Base-by-base conservation (phyloP, 2,797 vertebrate species). In the Sarcoramphus papa region DNA sequence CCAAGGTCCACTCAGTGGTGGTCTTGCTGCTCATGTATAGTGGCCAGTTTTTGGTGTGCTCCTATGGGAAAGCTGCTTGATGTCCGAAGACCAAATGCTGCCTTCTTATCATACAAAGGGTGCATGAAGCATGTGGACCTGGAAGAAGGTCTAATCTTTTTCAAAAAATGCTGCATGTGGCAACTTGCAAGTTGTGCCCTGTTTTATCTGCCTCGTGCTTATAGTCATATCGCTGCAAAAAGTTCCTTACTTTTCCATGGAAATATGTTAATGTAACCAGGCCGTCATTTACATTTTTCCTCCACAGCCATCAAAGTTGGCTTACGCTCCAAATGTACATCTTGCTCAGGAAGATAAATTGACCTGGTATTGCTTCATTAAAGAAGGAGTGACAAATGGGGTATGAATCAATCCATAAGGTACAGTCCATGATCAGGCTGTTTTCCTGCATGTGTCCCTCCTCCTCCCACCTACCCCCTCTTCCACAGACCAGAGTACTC, bases 361-460 rank as follows among this genome's bases (percentile, higher is more conserved):
- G 30, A 70, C 22, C 51, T 85, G 45, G 47, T 91, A 75, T 75
- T 74, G 48, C 75, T 90, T 88, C 56, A 72, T 75, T 90, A 84
- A 83, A 63, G 31, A 41, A 80, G 41, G 37, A 76, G 19, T 85
- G 56, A 68, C 23, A 94, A 87, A 80, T 30, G 31, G 22, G 12
- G 9, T 77, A 47, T 41, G 23, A 85, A 74, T 63, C 23, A 88
- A 83, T 72, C 53, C 18, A 7, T 63, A 69, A 85, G 0, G 3
- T 79, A 67, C 37, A 51, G 57, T 30, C 48, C 53, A 50, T 0
- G 0, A 60, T 28, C 45, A 78, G 50, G 60, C 63, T 0, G 1
- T 57, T 91, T 88, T 75, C 14, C 28, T 82, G 47, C 16, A 11
- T 48, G 30, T 89, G 20, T 41, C 14, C 37, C 11, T 70, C 41